Base-by-base conservation (phyloP, 2,113 vertebrate genomes). In the Toxostoma redivivum region DNA sequence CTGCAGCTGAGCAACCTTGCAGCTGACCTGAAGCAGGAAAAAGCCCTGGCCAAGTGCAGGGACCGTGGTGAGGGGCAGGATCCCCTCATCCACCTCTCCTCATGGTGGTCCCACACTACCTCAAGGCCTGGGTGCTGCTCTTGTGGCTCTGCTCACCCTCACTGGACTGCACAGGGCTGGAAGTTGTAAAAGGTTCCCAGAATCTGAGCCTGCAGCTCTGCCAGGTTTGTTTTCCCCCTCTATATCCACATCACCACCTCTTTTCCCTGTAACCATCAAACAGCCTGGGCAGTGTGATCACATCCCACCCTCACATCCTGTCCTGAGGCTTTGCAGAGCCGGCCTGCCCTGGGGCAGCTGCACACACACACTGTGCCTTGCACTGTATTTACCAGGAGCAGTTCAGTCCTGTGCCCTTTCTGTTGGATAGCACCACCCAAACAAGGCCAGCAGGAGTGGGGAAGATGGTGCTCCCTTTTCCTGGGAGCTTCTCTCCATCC, bases 361-460 rank as follows among this genome's bases (percentile, higher is more conserved):
- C 90, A 47, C 88, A 15, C 31, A 8, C 78, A 27, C 45, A 2
- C 71, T 0, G 15, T 65, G 84, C 4, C 4, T 61, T 78, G 86
- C 94, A 48, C 94, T 94, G 48, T 66, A 86, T 94, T 92, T 88
- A 92, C 18, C 45, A 96, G 95, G 54, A 82, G 85, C 66, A 91
- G 91, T 70, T 95, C 86, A 95, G 92, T 69, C 85, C 94, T 22
- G 12, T n/a, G 45, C 57, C 62, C 45, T 58, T 86, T 85, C 86
- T 96, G 91, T 71, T 93, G 90, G 92, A 69, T 44, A 93, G 89
- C 90, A 93, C 70, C 82, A 60, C 61, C 53, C 62, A 71, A 53
- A 35, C 5, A 12, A 58, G 86, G 72, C 66, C 73, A 90, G 92
- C 60, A 42, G 76, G 22, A 30, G 33, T 13, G 33, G 33, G 53